Evolutionary conservation across 2,797 vertebrate genomes (phyloP).

Genomic region (Silurus lanzhouensis): DNA sequence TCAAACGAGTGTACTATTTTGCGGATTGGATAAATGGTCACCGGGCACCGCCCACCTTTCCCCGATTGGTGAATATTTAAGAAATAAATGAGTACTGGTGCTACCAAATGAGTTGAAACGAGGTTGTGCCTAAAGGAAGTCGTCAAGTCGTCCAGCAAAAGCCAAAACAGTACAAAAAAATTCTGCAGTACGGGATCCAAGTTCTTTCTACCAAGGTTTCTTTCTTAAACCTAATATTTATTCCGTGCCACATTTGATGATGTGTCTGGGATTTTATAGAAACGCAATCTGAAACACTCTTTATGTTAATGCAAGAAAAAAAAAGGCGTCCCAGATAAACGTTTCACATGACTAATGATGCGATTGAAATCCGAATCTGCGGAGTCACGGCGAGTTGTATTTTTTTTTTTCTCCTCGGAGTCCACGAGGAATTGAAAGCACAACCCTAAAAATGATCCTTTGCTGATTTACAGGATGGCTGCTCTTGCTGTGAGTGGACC

Average conservation of each 20-base stretch:
- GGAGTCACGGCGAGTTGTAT: background rate
- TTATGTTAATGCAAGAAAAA: constrained; percentile 1
- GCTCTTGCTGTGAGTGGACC: background rate
- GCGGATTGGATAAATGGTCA: too few relatives aligned
- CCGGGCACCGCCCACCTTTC: too few relatives aligned
- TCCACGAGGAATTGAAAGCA: background rate
- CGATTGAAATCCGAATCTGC: constrained; percentile 2
- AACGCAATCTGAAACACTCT: constrained; percentile 13
- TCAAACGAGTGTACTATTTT: too few relatives aligned
- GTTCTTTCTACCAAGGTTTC: background rate
- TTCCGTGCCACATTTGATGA: background rate
- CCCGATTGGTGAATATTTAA: too few relatives aligned
- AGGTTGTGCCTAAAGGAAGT: too few relatives aligned
- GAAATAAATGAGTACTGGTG: too few relatives aligned
- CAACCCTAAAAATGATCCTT: background rate
- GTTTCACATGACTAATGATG: constrained; percentile 12
- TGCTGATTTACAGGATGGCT: background rate
- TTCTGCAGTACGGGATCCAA: background rate
- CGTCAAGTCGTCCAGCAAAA: too few relatives aligned
- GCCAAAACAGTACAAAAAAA: background rate
- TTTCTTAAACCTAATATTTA: background rate
- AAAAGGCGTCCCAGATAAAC: background rate
- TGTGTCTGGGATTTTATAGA: background rate
- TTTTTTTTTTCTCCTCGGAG: background rate
- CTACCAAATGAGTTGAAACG: too few relatives aligned